Percentiles rank a stretch among this genome's conserved stretches.
Evolutionary conservation across 35 echinoderm and acorn worm genomes (phyloP).

Genomic region (Acanthaster planci): DNA sequence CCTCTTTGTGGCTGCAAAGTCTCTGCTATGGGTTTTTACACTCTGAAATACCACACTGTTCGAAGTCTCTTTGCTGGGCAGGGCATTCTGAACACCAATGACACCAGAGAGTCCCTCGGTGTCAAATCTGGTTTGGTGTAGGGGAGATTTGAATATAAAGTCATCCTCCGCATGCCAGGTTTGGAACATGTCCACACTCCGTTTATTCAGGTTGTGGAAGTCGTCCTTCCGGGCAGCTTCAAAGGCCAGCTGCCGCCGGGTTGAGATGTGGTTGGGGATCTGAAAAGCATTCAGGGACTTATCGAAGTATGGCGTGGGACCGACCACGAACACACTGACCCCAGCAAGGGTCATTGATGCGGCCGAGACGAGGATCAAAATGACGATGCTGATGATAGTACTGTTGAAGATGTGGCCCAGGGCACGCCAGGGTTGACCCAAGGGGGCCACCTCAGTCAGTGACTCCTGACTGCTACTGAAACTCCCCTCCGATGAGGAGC

Average conservation of each 20-base stretch:
- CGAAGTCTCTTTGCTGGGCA: not conserved
- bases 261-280: slow-evolving; percentile 85
- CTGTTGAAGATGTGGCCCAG: slow-evolving; percentile 34
- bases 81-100: not conserved
- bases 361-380: slow-evolving; percentile 32
- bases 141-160: not conserved
- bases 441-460: not conserved
- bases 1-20: no score
- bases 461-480: slow-evolving; percentile 17
- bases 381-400: slow-evolving; percentile 43
- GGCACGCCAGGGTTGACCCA: slow-evolving; percentile 21
- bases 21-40: no score
- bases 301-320: slow-evolving; percentile 78
- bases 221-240: slow-evolving; percentile 49
- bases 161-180: not conserved
- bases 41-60: not conserved
- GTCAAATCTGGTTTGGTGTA: not conserved
- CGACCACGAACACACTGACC: slow-evolving; percentile 54
- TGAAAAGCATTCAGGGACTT: slow-evolving; percentile 83
- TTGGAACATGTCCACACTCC: not conserved
- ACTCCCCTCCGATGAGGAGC: not conserved
- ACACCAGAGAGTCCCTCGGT: not conserved
- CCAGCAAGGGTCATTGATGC: slow-evolving; percentile 34
- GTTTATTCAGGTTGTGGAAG: slow-evolving; percentile 4
- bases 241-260: slow-evolving; percentile 47